Conservation (phyloP, 2,888 invertebrate genomes). For the Creontiades dilutus region DNA sequence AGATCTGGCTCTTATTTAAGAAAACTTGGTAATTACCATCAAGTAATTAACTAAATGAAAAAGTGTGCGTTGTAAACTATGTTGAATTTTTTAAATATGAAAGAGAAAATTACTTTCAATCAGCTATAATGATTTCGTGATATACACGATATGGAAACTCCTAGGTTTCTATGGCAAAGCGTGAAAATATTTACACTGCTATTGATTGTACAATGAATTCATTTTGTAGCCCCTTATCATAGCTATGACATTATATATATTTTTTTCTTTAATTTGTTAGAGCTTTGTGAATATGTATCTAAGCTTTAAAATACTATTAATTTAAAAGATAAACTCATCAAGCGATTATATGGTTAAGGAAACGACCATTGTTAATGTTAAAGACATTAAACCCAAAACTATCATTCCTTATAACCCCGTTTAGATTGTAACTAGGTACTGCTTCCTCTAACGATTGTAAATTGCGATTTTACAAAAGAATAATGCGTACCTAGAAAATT, state of each 20-base stretch:
- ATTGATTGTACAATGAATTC: slow-evolving; percentile 65
- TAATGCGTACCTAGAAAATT: slow-evolving; percentile 1
- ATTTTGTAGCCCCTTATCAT: slow-evolving; percentile 47
- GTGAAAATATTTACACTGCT: slow-evolving; percentile 36
- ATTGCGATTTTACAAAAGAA: not conserved
- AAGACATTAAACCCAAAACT: slow-evolving; percentile 45
- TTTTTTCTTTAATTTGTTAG: slow-evolving; percentile 44
- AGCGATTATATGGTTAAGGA: slow-evolving; percentile 58
- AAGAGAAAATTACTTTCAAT: slow-evolving; percentile 30
- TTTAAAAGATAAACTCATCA: slow-evolving; percentile 53
- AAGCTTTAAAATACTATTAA: slow-evolving; percentile 48
- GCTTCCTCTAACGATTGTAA: slow-evolving; percentile 32
- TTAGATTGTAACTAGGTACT: slow-evolving; percentile 48
- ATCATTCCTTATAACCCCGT: slow-evolving; percentile 63
- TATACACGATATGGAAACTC: slow-evolving; percentile 14
- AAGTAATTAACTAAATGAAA: not conserved
- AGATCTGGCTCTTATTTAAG: slow-evolving; percentile 64
- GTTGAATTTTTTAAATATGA: slow-evolving; percentile 2
- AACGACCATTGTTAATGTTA: slow-evolving; percentile 63
- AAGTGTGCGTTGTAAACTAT: slow-evolving; percentile 22
- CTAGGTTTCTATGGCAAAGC: slow-evolving; percentile 39
- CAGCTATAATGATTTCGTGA: slow-evolving; percentile 11
- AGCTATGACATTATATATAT: slow-evolving; percentile 49
- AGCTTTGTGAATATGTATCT: slow-evolving; percentile 65
- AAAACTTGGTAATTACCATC: slow-evolving; percentile 10